A percentile compares a stretch with the other conserved stretches of the same genome.
These are phyloP conservation scores for Netelia melanura DNA, from an alignment of 2,888 invertebrate genomes.

Conservation along the genomic window DNA sequence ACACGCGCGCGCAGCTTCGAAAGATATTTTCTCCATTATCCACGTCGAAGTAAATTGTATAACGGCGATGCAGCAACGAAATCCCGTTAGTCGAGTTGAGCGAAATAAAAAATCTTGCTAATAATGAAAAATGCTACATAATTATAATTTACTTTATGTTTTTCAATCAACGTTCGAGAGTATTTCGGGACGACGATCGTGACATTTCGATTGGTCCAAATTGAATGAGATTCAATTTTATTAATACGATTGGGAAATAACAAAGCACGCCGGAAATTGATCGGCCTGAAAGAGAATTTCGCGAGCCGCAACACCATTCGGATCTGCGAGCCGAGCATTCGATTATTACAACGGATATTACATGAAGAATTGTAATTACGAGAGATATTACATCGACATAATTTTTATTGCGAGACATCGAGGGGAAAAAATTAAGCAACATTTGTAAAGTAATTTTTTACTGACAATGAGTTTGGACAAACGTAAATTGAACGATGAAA, in stretches of 20 bases:
- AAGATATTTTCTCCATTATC: background rate
- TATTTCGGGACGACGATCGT: no score
- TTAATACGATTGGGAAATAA: background rate
- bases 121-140: background rate
- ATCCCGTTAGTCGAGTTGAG: slow-evolving; percentile 20
- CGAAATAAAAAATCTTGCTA: background rate
- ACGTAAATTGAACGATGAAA: no score
- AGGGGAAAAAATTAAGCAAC: slow-evolving; percentile 1
- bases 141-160: background rate
- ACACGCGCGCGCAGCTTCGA: background rate
- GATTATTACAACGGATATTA: slow-evolving; percentile 22
- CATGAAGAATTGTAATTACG: slow-evolving; percentile 11
- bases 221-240: background rate
- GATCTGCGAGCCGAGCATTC: background rate
- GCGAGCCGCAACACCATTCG: background rate
- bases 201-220: no score
- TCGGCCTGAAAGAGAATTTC: slow-evolving; percentile 9
- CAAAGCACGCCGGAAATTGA: no score
- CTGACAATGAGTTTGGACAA: no score
- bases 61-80: slow-evolving; percentile 17
- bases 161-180: no score
- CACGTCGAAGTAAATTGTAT: slow-evolving; percentile 30
- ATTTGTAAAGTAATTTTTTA: no score
- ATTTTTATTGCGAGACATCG: background rate
- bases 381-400: slow-evolving; percentile 32